Evolutionary conservation across 2,113 vertebrate species (phyloP), one percentile per base, ranked within the genome.

Genomic region (Murina feae): DNA sequence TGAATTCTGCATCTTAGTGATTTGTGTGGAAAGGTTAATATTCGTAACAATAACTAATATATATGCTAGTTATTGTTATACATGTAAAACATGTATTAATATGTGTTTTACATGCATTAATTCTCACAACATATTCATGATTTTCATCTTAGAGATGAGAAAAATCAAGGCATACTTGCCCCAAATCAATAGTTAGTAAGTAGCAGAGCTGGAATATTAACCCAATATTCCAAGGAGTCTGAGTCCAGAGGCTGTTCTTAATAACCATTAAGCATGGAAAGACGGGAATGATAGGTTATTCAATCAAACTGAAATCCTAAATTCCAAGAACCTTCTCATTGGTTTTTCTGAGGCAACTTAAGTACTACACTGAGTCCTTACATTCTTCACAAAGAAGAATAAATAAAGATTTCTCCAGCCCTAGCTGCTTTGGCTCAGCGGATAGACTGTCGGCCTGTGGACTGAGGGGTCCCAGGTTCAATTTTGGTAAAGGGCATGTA

Each of bases 251-350:
- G 1, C 18, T 71, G 3, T 82, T 89, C 23, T 87, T 94, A 47
- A 42, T 37, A 82, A 9, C 28, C 17, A 55, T 3, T 55, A 92
- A 84, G 80, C 95, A 63, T 35, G 44, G 58, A 51, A 82, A 71
- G 17, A 65, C 58, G 21, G n/a, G 23, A 95, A 79, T 75, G 63
- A 66, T 82, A 75, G 25, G 39, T 95, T 95, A 95, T 95, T 89
- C 74, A 65, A 96, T 42, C 63, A 88, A 75, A 90, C 13, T 78
- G 53, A 78, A 23, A 28, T 58, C 9, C 0, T 5, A 42, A 66
- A 90, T 55, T 72, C 84, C 37, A 28, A 83, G 42, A 93, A 53
- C 3, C 6, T 91, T 60, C 39, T 39, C 4, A 65, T 18, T 35
- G 37, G 25, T 58, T 85, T 65, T 51, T 16, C 3, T 13, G 66